Conservation (phyloP, 2,113 vertebrate genomes). For the Irena cyanogastra region DNA sequence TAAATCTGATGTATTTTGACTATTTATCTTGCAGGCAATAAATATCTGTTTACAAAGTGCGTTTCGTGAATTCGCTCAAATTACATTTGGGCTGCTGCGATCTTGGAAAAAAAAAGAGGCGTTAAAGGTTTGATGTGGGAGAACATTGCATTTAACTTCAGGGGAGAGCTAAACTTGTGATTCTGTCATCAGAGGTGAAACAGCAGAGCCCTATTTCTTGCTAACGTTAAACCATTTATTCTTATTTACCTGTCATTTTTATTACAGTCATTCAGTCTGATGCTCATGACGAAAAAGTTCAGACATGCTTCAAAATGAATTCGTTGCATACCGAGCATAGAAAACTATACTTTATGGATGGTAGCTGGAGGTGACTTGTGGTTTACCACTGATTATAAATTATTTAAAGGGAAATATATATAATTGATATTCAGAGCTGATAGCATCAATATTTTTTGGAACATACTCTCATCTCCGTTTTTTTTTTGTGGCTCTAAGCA, state of each 20-base stretch:
- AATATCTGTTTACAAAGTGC: slow-evolving; percentile 65
- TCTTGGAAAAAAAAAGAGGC: slow-evolving; percentile 13
- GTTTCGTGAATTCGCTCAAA: slow-evolving; percentile 70
- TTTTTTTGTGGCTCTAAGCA: neutral
- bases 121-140: slow-evolving; percentile 52
- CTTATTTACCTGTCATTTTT: slow-evolving; percentile 75
- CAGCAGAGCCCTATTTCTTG: slow-evolving; percentile 54
- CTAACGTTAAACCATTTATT: slow-evolving; percentile 64
- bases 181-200: slow-evolving; percentile 70
- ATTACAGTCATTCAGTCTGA: slow-evolving; percentile 67
- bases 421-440: neutral
- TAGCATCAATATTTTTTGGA: neutral
- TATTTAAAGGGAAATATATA: neutral
- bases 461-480: neutral
- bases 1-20: slow-evolving; percentile 73
- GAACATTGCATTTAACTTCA: slow-evolving; percentile 73
- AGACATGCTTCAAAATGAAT: slow-evolving; percentile 59
- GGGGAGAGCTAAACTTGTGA: slow-evolving; percentile 68
- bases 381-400: slow-evolving; percentile 10
- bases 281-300: slow-evolving; percentile 63
- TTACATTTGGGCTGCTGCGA: slow-evolving; percentile 69
- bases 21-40: slow-evolving; percentile 73
- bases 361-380: slow-evolving; percentile 27
- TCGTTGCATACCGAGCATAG: slow-evolving; percentile 3
- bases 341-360: slow-evolving; percentile 44